Evolutionary conservation across 1,140 invertebrate species (phyloP).

Genomic region (Pygmarrhopalites habei): DNA sequence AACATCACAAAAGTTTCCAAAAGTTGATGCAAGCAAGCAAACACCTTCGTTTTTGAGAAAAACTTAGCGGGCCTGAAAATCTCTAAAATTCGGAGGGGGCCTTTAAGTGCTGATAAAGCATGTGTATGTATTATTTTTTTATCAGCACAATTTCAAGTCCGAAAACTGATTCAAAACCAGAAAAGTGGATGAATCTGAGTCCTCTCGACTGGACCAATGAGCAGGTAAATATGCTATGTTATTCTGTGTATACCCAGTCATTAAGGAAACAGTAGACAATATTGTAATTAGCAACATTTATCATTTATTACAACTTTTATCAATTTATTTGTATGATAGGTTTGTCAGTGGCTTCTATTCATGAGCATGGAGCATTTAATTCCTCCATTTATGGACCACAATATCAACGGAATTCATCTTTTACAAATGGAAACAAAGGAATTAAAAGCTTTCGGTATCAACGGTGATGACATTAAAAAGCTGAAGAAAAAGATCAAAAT

Average conservation of each 20-base stretch:
- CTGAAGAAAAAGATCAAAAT: conserved; percentile 86
- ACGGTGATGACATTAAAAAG: conserved; percentile 67
- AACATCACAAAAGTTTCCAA: too few relatives aligned
- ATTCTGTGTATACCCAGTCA: too few relatives aligned
- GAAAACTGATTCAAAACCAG: conserved; percentile 8
- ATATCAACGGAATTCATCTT: conserved; percentile 72
- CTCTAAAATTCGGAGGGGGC: too few relatives aligned
- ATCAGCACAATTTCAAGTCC: conserved; percentile 20
- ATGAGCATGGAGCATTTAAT: conserved; percentile 71
- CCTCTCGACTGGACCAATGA: conserved; percentile 33
- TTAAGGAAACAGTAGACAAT: too few relatives aligned
- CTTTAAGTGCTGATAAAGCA: too few relatives aligned
- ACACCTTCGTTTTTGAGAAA: too few relatives aligned
- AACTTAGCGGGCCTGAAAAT: too few relatives aligned
- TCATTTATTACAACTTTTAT: background rate
- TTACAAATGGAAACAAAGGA: conserved; percentile 76
- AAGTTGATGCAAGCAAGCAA: too few relatives aligned
- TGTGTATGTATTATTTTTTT: too few relatives aligned
- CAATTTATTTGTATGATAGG: conserved; percentile 49
- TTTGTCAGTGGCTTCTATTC: conserved; percentile 78
- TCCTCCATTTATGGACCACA: conserved; percentile 70
- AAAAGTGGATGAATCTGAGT: conserved; percentile 36
- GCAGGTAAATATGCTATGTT: conserved; percentile 19
- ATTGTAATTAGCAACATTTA: background rate
- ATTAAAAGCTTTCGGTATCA: conserved; percentile 75